These are phyloP conservation scores for Donacobius atricapilla DNA, from an alignment of 2,113 vertebrate species.

Conservation along the genomic window DNA sequence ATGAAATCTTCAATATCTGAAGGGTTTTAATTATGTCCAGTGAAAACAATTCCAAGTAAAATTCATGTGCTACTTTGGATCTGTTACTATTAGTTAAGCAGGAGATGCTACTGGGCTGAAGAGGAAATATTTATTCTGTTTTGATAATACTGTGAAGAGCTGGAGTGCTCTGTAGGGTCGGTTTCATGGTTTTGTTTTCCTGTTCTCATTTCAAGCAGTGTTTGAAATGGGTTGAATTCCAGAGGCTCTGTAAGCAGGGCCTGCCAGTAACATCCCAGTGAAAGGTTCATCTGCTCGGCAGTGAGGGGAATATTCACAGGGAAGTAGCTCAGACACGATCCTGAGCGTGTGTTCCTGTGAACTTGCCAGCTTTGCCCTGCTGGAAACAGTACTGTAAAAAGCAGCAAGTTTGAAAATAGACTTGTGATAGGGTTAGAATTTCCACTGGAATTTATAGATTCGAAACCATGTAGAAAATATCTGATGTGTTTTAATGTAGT, in stretches of 20 bases:
- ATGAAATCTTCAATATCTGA: not conserved
- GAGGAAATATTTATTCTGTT: not conserved
- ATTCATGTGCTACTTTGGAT: not conserved
- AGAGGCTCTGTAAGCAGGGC: not conserved
- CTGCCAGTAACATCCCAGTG: not conserved
- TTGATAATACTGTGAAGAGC: not conserved
- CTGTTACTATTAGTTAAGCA: not conserved
- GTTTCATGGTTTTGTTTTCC: not conserved
- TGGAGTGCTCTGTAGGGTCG: not conserved
- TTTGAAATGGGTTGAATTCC: not conserved
- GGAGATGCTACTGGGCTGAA: not conserved
- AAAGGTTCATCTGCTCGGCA: slow-evolving; percentile 34
- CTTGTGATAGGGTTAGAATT: not conserved
- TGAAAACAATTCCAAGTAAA: not conserved
- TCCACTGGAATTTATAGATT: not conserved
- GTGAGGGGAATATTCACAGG: not conserved
- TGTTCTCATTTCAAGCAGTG: not conserved
- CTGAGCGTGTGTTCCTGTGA: not conserved
- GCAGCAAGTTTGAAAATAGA: not conserved
- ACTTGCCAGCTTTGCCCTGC: not conserved
- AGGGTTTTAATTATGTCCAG: not conserved
- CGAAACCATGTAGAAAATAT: not conserved
- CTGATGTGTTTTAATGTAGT: not conserved
- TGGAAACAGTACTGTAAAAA: slow-evolving; percentile 29
- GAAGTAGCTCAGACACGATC: not conserved